Conservation (phyloP, 2,888 invertebrate genomes). For the Aspidiotus rigidus region DNA sequence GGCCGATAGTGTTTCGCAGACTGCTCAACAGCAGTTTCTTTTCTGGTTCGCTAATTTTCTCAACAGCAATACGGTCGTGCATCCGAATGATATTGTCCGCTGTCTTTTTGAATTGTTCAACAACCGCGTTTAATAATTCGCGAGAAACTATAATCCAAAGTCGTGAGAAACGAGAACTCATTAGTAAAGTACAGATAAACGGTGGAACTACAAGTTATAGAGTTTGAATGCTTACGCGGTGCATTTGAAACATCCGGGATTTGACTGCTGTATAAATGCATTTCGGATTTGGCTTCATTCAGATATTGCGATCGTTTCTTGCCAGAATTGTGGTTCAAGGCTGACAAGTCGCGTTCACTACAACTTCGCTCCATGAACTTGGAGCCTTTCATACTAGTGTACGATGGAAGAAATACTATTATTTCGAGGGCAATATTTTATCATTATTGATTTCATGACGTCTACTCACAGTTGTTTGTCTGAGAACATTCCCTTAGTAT, state of each 20-base stretch:
- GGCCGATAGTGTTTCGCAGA: constrained; percentile 44
- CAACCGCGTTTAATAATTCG: constrained; percentile 45
- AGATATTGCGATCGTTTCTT: constrained; percentile 19
- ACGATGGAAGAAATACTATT: neutral
- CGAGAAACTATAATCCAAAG: constrained; percentile 45
- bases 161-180: neutral
- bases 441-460: neutral
- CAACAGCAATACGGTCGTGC: constrained; percentile 54
- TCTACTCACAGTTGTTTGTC: constrained; percentile 46
- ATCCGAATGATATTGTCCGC: constrained; percentile 63
- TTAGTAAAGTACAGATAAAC: neutral
- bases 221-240: constrained; percentile 45
- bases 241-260: constrained; percentile 46
- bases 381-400: constrained; percentile 17
- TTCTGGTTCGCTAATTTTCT: constrained; percentile 44
- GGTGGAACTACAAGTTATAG: neutral
- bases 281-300: constrained; percentile 31
- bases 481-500: constrained; percentile 52
- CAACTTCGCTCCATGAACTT: constrained; percentile 46
- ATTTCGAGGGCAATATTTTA: neutral
- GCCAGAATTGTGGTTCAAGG: constrained; percentile 17
- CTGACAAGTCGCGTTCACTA: constrained; percentile 48
- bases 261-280: constrained; percentile 18
- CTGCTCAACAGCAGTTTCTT: constrained; percentile 40
- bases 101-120: constrained; percentile 54